Base-by-base conservation (phyloP, 2,797 vertebrate genomes). In the Chromobotia macracanthus region DNA sequence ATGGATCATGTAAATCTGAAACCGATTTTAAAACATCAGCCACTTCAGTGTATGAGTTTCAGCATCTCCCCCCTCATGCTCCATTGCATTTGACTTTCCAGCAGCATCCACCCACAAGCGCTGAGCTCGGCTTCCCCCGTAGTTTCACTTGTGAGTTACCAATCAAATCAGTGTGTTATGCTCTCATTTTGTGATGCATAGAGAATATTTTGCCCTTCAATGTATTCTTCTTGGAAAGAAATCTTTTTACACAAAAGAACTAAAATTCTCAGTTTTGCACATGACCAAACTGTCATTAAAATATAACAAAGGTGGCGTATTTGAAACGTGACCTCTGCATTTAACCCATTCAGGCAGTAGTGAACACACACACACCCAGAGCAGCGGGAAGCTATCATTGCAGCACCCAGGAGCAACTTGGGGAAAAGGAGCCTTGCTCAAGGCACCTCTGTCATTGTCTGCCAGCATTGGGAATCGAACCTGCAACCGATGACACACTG, bases 21-120 rank as follows among this genome's bases (percentile, higher is more conserved):
- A 25, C 31, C 38, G 31, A 61, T n/a, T 35, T 64, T 38, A 38
- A 53, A 65, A 35, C n/a, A 38, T 48, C n/a, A 23, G 65, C 19
- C 25, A 77, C 61, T 63, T 15, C 25, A 41, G 61, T 23, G 48
- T 53, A 61, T 48, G 63, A 56, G 63, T 51, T 58, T 58, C n/a
- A 53, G 6, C 41, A 38, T 75, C 15, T n/a, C 48, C 44, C 65
- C 28, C 44, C 35, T 35, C 12, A 51, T n/a, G 46, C 58, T 63
- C 11, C 48, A 68, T 53, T 80, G 18, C 10, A 16, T 81, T 61
- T 55, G 35, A 38, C 73, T 38, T 38, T 38, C 51, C 50, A 58
- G 73, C 16, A 71, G 28, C 18, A 16, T 82, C 89, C 89, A 71
- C 91, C 90, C 87, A 92, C 89, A 82, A 83, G 31, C 80, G 69